phyloP scores from a whole-genome alignment of 2,888 invertebrate genomes.

The Mermis nigrescens region DNA sequence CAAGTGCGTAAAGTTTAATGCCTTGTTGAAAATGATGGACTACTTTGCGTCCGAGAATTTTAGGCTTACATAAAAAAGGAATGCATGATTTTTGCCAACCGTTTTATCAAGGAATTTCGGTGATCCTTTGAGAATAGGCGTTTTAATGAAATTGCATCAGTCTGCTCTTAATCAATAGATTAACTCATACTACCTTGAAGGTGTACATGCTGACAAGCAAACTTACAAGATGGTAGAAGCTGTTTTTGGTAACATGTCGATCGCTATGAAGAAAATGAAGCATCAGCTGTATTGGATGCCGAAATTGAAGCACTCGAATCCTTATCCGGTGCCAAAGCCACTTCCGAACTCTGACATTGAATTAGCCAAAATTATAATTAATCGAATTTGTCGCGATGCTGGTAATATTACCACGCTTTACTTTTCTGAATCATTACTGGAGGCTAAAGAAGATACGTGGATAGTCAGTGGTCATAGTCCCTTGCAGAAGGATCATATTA shows the following conservation, averaged over 20 bases:
- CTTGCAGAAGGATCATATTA: slow-evolving; percentile 20
- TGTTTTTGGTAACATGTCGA: slow-evolving; percentile 57
- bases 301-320: slow-evolving; percentile 71
- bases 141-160: too few relatives aligned
- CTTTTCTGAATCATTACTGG: slow-evolving; percentile 12
- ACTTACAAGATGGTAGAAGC: slow-evolving; percentile 60
- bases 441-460: slow-evolving; percentile 17
- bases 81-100: too few relatives aligned
- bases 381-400: slow-evolving; percentile 28
- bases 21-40: too few relatives aligned
- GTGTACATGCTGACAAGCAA: slow-evolving; percentile 74
- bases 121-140: too few relatives aligned
- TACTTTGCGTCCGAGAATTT: too few relatives aligned
- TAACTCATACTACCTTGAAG: too few relatives aligned
- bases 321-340: slow-evolving; percentile 54
- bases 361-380: slow-evolving; percentile 25
- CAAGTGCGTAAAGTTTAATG: too few relatives aligned
- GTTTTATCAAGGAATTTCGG: too few relatives aligned
- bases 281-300: slow-evolving; percentile 51
- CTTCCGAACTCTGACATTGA: slow-evolving; percentile 13
- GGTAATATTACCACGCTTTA: slow-evolving; percentile 20
- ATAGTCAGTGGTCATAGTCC: slow-evolving; percentile 25
- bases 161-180: too few relatives aligned
- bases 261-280: slow-evolving; percentile 35
- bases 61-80: too few relatives aligned